Evolutionary conservation across 2,888 invertebrate species (phyloP), one percentile per base, ranked within the genome.

Genomic region (Allolobophora icterica): DNA sequence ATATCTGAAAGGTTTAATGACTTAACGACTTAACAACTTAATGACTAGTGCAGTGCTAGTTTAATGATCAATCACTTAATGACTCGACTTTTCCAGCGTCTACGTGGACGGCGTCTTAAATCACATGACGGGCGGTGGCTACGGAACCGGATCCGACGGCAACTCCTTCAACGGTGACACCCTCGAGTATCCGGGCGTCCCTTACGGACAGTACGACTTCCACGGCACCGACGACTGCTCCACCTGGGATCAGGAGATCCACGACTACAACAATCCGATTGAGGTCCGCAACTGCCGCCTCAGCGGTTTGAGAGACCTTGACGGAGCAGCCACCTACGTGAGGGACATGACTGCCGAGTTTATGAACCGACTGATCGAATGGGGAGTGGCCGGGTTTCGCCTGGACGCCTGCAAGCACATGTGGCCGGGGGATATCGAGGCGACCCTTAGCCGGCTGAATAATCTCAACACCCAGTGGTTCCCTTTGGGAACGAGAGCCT

Each of bases 371-470:
- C 96, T 97, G 15, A 96, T 97, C 83, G 96, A 96, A 89, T 94
- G 97, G 91, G 98, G 98, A 52, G 97, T 98, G 0, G 98, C 98
- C 94, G 98, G 98, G 35, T 98, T 98, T 95, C 93, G 95, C 52
- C 93, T 96, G 87, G 96, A 96, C 93, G 96, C 96, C 13, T 94
- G 95, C 24, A 96, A 96, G 92, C 96, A 96, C 94, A 96, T 96
- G 96, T 96, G 95, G 95, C 97, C 98, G 0, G 94, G 94, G 0
- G 97, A 98, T 94, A 95, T 98, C 35, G 94, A 96, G 42, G 94
- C 95, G n/a, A 97, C 98, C 93, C 97, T 97, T 94, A 95, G 96
- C 30, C 42, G 91, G 4, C 90, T 92, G 13, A 90, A 91, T 71
- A 92, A 93, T 35, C 93, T 95, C 19, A 91, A 91, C 71, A 91